A percentile compares a stretch with the other conserved stretches of the same genome.
phyloP scores from a whole-genome alignment of 2,888 invertebrate genomes.

The Euplexia lucipara region DNA sequence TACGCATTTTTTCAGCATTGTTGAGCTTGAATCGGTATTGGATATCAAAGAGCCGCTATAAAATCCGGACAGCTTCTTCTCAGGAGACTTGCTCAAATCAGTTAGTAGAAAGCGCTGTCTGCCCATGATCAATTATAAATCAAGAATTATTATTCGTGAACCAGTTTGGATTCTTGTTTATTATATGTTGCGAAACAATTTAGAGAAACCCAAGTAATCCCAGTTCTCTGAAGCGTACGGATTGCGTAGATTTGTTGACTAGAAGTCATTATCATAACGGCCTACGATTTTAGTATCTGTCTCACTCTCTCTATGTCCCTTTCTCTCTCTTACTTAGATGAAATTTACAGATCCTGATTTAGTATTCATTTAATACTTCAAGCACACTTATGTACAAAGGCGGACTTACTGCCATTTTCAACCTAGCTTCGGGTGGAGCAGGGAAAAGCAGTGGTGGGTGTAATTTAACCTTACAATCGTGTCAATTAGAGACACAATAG shows the following conservation, averaged over 20 bases:
- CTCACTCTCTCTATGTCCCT: too few species aligned
- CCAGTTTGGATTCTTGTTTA: constrained; percentile 36
- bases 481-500: too few species aligned
- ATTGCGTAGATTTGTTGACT: constrained; percentile 11
- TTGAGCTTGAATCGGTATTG: too few species aligned
- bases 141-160: constrained; percentile 38
- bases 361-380: too few species aligned
- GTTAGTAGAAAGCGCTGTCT: constrained; percentile 28
- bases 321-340: not conserved
- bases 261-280: constrained; percentile 18
- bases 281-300: too few species aligned
- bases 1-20: too few species aligned
- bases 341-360: too few species aligned
- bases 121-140: constrained; percentile 11
- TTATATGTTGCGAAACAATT: constrained; percentile 13
- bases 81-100: not conserved
- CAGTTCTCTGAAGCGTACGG: constrained; percentile 2
- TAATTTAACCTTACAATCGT: too few species aligned
- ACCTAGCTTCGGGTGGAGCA: too few species aligned
- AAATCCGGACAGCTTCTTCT: constrained; percentile 4
- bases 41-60: not conserved
- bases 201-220: constrained; percentile 2
- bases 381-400: too few species aligned
- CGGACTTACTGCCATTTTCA: too few species aligned
- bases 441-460: too few species aligned